Conservation (phyloP, 2,113 vertebrate species). For the Pluvialis apricaria region DNA sequence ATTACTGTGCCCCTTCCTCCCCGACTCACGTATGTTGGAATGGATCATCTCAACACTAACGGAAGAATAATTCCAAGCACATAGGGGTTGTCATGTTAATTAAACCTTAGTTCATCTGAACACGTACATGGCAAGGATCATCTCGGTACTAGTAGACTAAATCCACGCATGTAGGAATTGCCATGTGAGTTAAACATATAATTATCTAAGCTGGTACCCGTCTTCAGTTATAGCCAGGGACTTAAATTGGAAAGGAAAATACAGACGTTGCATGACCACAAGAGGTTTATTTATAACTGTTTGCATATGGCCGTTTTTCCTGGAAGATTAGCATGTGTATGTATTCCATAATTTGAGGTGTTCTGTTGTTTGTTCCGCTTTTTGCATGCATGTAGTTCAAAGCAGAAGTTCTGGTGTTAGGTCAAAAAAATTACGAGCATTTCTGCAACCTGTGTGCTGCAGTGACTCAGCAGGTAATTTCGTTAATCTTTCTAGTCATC, state of each 20-base stretch:
- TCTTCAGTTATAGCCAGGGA: not conserved
- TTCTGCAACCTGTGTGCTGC: not conserved
- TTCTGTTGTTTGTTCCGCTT: not conserved
- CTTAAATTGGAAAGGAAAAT: not conserved
- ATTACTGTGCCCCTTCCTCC: not conserved
- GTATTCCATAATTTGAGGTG: not conserved
- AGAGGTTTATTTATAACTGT: not conserved
- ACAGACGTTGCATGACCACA: not conserved
- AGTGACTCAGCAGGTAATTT: not conserved
- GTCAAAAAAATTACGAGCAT: not conserved
- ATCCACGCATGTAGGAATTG: not conserved
- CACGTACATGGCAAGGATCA: not conserved
- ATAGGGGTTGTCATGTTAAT: not conserved
- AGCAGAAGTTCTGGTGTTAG: not conserved
- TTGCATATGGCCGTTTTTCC: not conserved
- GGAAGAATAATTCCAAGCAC: not conserved
- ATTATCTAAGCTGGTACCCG: not conserved
- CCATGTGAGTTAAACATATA: not conserved
- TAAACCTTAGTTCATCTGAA: not conserved
- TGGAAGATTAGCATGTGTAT: not conserved
- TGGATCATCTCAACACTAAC: not conserved
- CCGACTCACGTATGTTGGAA: not conserved
- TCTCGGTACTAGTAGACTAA: not conserved
- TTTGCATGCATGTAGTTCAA: not conserved
- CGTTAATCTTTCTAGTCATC: not conserved